Percentiles rank a stretch among this genome's conserved stretches.
Conservation (phyloP, 2,888 invertebrate species). For the Hybos culiciformis region DNA sequence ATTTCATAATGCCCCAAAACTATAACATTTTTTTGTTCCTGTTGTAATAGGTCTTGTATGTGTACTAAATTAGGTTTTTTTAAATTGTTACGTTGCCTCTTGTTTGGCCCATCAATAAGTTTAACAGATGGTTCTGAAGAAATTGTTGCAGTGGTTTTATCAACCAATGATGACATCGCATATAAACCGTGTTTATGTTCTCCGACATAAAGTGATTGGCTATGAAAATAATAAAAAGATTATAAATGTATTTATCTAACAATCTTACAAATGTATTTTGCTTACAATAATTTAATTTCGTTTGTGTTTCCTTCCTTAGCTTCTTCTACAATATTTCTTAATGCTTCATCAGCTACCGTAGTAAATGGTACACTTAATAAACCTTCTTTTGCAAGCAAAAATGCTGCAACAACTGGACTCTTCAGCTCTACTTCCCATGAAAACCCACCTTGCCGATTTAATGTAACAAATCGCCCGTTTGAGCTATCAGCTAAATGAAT, state of each 20-base stretch:
- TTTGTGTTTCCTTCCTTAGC: slow-evolving; percentile 46
- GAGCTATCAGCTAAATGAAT: slow-evolving; percentile 85
- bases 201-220: slow-evolving; percentile 85
- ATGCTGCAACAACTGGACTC: slow-evolving; percentile 85
- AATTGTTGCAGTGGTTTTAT: slow-evolving; percentile 77
- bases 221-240: slow-evolving; percentile 28
- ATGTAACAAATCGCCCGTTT: slow-evolving; percentile 70
- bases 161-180: slow-evolving; percentile 83
- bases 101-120: slow-evolving; percentile 59
- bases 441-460: slow-evolving; percentile 66
- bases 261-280: background rate
- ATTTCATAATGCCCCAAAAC: slow-evolving; percentile 55
- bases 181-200: slow-evolving; percentile 74
- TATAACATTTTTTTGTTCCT: slow-evolving; percentile 26
- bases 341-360: slow-evolving; percentile 74
- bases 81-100: slow-evolving; percentile 22
- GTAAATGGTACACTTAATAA: slow-evolving; percentile 77
- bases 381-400: slow-evolving; percentile 60
- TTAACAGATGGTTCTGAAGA: slow-evolving; percentile 56
- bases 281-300: slow-evolving; percentile 49
- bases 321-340: slow-evolving; percentile 53
- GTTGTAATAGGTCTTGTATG: slow-evolving; percentile 34
- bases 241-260: background rate
- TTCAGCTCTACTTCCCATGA: slow-evolving; percentile 79
- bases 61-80: slow-evolving; percentile 36